Evolutionary conservation across 2,888 invertebrate species (phyloP).

Genomic region (Neoitamus cyanurus): DNA sequence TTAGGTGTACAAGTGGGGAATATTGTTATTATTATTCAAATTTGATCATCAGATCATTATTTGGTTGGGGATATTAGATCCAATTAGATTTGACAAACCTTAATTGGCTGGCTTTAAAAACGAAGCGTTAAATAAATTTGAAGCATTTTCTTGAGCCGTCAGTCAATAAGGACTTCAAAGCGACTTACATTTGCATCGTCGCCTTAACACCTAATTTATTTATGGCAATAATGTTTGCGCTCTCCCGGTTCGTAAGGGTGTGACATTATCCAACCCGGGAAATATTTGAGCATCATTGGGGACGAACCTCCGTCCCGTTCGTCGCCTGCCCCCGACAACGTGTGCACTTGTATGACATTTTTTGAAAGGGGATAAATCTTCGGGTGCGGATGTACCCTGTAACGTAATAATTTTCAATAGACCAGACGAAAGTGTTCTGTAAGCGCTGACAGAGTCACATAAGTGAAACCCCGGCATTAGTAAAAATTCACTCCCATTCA

Average conservation of each 20-base stretch:
- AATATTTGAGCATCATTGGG: not conserved
- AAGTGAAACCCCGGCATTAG: constrained; percentile 46
- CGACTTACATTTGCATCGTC: no score
- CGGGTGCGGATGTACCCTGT: constrained; percentile 9
- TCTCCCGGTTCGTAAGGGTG: not conserved
- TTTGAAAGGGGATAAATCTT: constrained; percentile 25
- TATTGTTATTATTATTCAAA: no score
- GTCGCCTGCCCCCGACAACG: not conserved
- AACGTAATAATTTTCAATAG: constrained; percentile 41
- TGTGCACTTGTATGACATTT: constrained; percentile 29
- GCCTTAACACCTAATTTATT: constrained; percentile 10
- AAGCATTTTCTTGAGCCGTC: not conserved
- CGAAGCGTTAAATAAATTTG: no score
- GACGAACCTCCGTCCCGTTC: not conserved
- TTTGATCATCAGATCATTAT: no score
- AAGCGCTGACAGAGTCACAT: constrained; percentile 10
- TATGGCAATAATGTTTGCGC: constrained; percentile 4
- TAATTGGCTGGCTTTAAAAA: no score
- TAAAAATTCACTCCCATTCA: constrained; percentile 51
- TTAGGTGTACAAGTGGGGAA: no score
- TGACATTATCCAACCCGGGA: not conserved
- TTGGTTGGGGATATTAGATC: no score
- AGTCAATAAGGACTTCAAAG: no score
- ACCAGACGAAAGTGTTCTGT: constrained; percentile 15
- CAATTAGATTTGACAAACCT: no score